These are phyloP conservation scores for Troides helena DNA, from an alignment of 2,888 invertebrate species.

Conservation along the genomic window DNA sequence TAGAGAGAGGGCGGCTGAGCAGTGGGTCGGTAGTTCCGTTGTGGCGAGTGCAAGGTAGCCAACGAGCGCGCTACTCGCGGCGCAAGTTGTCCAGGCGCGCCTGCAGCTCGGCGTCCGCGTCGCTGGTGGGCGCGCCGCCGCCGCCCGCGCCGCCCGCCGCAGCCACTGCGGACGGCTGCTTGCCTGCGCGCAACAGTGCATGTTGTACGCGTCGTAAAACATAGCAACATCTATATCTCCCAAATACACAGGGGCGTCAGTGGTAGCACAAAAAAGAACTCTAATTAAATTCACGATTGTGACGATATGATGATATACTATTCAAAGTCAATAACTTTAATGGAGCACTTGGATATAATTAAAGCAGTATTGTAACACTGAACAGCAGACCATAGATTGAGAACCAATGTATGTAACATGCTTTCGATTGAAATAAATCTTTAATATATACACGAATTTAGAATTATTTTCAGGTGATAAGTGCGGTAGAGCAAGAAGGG, in stretches of 20 bases:
- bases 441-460: too few species aligned
- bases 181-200: conserved; percentile 58
- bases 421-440: too few species aligned
- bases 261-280: too few species aligned
- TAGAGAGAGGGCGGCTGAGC: not conserved
- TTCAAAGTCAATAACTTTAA: too few species aligned
- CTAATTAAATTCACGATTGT: too few species aligned
- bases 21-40: conserved; percentile 45
- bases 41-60: conserved; percentile 60
- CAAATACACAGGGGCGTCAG: too few species aligned
- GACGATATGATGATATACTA: too few species aligned
- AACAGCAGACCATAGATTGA: too few species aligned
- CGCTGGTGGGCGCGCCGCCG: conserved; percentile 83
- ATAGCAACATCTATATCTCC: not conserved
- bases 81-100: conserved; percentile 61
- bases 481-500: not conserved
- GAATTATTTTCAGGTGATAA: too few species aligned
- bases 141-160: not conserved
- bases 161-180: conserved; percentile 75
- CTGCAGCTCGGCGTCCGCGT: conserved; percentile 95
- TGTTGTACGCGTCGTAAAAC: not conserved
- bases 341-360: too few species aligned
- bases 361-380: too few species aligned
- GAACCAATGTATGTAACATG: too few species aligned
- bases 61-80: conserved; percentile 55